Percentiles rank a stretch among this genome's conserved stretches.
phyloP scores from a whole-genome alignment of 2,888 invertebrate genomes.

The Andrena bucephala region DNA sequence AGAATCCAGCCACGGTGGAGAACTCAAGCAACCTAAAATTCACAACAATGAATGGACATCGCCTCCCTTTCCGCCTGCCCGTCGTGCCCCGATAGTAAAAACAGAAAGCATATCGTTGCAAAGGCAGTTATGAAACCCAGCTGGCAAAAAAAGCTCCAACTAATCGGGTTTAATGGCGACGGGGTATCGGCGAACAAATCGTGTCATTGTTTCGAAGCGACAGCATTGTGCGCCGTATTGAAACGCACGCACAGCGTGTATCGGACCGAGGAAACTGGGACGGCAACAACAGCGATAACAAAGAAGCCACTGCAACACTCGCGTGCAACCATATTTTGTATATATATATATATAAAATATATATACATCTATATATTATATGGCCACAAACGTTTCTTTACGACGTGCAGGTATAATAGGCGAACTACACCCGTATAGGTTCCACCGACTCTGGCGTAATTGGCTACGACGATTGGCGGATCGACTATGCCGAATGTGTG shows the following conservation, averaged over 20 bases:
- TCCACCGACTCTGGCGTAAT: background rate
- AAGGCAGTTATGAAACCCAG: background rate
- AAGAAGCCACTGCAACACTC: conserved; percentile 78
- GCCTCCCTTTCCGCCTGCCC: no score
- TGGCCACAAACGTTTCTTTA: background rate
- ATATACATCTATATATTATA: background rate
- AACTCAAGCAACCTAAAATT: no score
- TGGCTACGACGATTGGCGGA: background rate
- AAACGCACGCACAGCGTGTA: conserved; percentile 73
- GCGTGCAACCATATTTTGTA: conserved; percentile 56
- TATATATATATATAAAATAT: conserved; percentile 31
- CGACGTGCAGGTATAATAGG: background rate
- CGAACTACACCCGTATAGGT: background rate
- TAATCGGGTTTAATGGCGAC: conserved; percentile 54
- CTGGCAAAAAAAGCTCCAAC: conserved; percentile 18
- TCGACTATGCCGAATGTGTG: background rate
- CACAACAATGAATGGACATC: no score
- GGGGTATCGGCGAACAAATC: conserved; percentile 68
- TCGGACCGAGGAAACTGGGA: conserved; percentile 82
- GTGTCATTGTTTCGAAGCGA: conserved; percentile 70
- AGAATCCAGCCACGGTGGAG: no score
- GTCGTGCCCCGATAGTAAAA: no score
- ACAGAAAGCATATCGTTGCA: background rate
- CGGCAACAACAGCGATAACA: conserved; percentile 82
- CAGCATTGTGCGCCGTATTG: conserved; percentile 68